phyloP scores from a whole-genome alignment of 2,797 vertebrate genomes.

The Tadarida brasiliensis region DNA sequence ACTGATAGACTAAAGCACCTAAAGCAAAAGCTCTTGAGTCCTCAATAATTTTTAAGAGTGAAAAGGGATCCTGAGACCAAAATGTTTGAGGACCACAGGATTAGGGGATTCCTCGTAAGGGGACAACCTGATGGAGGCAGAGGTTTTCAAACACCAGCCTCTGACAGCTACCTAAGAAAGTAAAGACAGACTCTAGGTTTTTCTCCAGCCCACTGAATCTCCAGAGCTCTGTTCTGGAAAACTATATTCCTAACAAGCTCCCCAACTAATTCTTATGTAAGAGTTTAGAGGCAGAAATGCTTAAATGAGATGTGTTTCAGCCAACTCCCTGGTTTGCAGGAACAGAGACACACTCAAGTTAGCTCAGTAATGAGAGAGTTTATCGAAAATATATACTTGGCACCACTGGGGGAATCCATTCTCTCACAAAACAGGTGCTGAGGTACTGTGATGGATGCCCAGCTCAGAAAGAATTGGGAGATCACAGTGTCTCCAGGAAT shows the following conservation, averaged over 20 bases:
- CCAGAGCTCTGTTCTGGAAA: neutral
- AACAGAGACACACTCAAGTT: neutral
- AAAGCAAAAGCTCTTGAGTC: neutral
- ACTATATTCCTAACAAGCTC: neutral
- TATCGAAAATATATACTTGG: neutral
- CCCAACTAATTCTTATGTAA: neutral
- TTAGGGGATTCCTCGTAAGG: neutral
- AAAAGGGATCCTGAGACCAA: neutral
- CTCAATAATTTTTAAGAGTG: neutral
- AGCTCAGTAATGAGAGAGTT: neutral
- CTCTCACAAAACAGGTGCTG: neutral
- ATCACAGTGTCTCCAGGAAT: neutral
- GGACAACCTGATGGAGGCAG: neutral
- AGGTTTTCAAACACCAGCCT: neutral
- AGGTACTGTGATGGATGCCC: neutral
- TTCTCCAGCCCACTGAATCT: neutral
- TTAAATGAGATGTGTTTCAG: neutral
- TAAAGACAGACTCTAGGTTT: neutral
- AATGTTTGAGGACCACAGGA: neutral
- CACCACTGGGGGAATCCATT: neutral
- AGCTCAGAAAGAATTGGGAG: neutral
- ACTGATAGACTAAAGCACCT: neutral
- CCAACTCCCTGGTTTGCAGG: neutral
- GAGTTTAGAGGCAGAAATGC: neutral
- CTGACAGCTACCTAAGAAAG: neutral